These are phyloP conservation scores for Hydrozoanthus gracilis DNA, from an alignment of 92 coral and sea anemone species.

Conservation along the genomic window DNA sequence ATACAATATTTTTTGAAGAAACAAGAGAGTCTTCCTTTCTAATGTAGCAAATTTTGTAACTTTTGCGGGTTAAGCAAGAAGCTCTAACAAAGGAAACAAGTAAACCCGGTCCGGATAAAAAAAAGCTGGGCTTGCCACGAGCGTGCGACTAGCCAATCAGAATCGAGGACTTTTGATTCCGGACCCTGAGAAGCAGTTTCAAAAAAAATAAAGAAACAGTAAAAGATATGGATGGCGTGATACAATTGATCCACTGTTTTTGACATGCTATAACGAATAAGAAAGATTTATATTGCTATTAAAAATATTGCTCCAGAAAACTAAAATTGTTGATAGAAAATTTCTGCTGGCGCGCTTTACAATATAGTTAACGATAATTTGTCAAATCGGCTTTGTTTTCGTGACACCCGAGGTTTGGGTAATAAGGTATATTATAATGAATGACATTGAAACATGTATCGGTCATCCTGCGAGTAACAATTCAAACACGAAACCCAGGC, in stretches of 20 bases:
- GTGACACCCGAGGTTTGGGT: constrained; percentile 12
- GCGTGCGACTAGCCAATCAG: too few species aligned
- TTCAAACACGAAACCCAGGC: constrained; percentile 14
- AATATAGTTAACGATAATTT: not conserved
- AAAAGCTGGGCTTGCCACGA: too few species aligned
- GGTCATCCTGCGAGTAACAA: too few species aligned
- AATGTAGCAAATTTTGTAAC: too few species aligned
- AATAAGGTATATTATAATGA: not conserved
- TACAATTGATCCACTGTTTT: not conserved
- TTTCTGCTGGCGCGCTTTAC: not conserved
- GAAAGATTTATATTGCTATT: not conserved
- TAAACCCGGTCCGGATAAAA: too few species aligned
- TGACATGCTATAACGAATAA: not conserved
- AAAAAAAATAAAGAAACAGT: not conserved
- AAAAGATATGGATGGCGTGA: not conserved
- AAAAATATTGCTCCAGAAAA: constrained; percentile 6
- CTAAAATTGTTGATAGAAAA: constrained; percentile 2
- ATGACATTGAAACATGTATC: not conserved
- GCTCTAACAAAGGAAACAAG: too few species aligned
- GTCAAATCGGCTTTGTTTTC: constrained; percentile 12
- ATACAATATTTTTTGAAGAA: too few species aligned
- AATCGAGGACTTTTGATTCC: too few species aligned
- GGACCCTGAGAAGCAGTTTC: too few species aligned
- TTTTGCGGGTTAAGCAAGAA: too few species aligned
- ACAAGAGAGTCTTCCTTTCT: too few species aligned